Evolutionary conservation across 2,888 invertebrate species (phyloP), one percentile per base, ranked within the genome.

Genomic region (Isoperla grammatica): DNA sequence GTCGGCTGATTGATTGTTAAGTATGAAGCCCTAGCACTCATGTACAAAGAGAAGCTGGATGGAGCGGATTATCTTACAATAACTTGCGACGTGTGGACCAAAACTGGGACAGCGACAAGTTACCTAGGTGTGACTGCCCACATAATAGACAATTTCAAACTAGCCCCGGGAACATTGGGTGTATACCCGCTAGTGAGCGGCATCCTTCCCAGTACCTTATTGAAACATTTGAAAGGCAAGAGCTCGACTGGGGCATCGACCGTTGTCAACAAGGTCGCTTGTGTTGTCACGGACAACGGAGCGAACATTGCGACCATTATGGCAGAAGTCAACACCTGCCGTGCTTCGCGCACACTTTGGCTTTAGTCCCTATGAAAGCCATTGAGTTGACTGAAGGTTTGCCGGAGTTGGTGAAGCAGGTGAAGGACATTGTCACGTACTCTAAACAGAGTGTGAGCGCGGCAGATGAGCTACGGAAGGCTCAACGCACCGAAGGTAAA

Each of bases 281-380:
- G 64, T 45, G 45, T 66, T 63, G 59, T 67, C 40, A 68, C 65
- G 45, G 67, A 65, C 56, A 66, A 66, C 61, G 67, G 64, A 53
- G 65, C 66, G 12, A 67, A 66, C 64, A 67, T 68, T 56, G 65
- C 59, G 59, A 60, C 37, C 59, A 56, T 45, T 65, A 58, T 65
- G 65, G 65, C 59, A 65, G 63, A 57, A 63, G 60, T 64, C 12
- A 15, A 45, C 29, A 29, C 29, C 29, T 29, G 4, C 29, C 29
- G 8, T 29, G 29, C 29, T 29, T 29, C 29, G 29, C 29, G 4
- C 29, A 29, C 29, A 29, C 29, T 8, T 8, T 29, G 4, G 8
- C 4, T 8, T 8, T 29, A 8, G 29, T 29, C 4, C 29, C 29
- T 6, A 8, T 8, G 8, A 29, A 29, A 8, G 29, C 29, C 4